Base-by-base conservation (phyloP, 2,113 vertebrate genomes). In the Sander lucioperca region DNA sequence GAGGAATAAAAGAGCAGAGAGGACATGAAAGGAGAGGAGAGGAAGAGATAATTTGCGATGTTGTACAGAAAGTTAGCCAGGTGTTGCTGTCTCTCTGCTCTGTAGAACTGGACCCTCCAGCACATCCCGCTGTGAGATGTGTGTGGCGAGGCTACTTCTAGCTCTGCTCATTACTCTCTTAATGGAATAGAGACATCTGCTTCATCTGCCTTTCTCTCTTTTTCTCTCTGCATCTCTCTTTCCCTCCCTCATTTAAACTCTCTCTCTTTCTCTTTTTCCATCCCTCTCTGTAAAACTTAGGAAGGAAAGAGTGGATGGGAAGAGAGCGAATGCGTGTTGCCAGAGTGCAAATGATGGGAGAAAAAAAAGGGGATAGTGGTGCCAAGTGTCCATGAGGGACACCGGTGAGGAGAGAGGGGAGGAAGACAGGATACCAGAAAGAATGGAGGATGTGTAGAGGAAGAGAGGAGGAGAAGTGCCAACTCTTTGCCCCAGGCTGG, bases 171-270 rank as follows among this genome's bases (percentile, higher is more conserved):
- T 92, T 91, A 87, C 79, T 80, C 74, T 83, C 57, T 73, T 88
- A 91, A 90, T 92, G 89, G 82, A 81, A 82, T 18, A 82, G 53
- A 88, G 85, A 83, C 86, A 89, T 90, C 89, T 91, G 88, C 67
- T 84, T 71, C 72, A 69, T 74, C 11, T 11, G 10, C 39, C 39
- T 39, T 10, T 53, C n/a, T 25, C 6, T 19, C 15, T 70, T 23
- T 63, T 19, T 58, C 43, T 63, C 64, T 53, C 57, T 27, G 36
- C 14, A 8, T 8, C 56, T 15, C 36, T 64, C 21, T 8, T 3
- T 47, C 23, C 65, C 48, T 59, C 47, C 62, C 43, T 66, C 64
- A 54, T 68, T 80, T 21, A 18, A 3, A 57, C 77, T 50, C 78
- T 10, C 25, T 1, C 1, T 30, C 39, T 43, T 3, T 11, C 36